Evolutionary conservation across 2,797 vertebrate genomes (phyloP), one percentile per base, ranked within the genome.

Genomic region (Borostomias antarcticus): DNA sequence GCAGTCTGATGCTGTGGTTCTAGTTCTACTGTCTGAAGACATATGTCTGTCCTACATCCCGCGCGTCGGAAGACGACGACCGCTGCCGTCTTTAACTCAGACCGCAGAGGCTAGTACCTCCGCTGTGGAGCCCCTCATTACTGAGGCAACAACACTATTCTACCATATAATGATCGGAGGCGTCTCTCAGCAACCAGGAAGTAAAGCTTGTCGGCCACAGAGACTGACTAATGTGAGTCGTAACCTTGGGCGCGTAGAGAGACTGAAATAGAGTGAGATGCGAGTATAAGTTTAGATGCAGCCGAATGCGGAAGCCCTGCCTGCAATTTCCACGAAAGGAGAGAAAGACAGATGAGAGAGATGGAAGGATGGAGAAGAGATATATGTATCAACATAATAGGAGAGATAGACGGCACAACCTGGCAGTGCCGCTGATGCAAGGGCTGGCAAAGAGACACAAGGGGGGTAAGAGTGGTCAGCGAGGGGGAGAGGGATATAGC

Each of bases 151-250:
- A 59, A 23, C 59, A 32, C 32, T 50, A 7, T 32, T 23, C 40
- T 15, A 17, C 15, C 19, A 6, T 7, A 25, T 48, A 62, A 62
- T 33, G 59, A 62, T 62, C 59, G 26, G 23, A 1, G 28, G 43
- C 29, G 25, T 30, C 17, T 9, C 13, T 61, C 28, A 40, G 10
- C 40, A 40, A 25, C 35, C 35, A 45, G 37, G 23, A 59, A 43
- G n/a, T 40, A 9, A 48, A 32, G 59, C 43, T 32, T 62, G 43
- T 32, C 17, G n/a, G 26, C 59, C 15, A 8, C 26, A 50, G 59
- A 11, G 43, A 21, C 59, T 50, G 59, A 62, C 28, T 62, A 62
- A 62, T 62, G 59, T 21, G 19, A n/a, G 43, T 48, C 45, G 28
- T 30, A 32, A 62, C 59, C 40, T 48, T n/a, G 1, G 15, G 21